Evolutionary conservation across 2,113 vertebrate genomes (phyloP).

Genomic region (Illadopsis cleaveri): DNA sequence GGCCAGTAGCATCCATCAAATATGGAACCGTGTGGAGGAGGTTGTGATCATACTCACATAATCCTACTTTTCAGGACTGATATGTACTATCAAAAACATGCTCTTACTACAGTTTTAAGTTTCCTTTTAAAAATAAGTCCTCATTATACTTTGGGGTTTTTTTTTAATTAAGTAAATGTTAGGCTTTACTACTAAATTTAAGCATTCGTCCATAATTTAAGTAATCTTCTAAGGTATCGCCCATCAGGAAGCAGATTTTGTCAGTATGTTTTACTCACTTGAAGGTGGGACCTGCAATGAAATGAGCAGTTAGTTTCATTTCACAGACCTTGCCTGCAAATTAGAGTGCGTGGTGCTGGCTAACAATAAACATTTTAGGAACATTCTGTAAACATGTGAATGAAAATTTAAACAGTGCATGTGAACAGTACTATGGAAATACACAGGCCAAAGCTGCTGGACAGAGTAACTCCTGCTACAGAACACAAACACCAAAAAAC

Average conservation of each 20-base stretch:
- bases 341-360: neutral
- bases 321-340: neutral
- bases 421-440: neutral
- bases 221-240: neutral
- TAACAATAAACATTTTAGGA: neutral
- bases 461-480: neutral
- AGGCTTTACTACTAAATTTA: neutral
- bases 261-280: neutral
- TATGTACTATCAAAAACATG: neutral
- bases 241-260: neutral
- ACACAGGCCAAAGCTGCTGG: neutral
- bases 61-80: neutral
- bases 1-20: neutral
- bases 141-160: neutral
- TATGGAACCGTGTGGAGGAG: neutral
- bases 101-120: neutral
- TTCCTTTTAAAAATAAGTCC: neutral
- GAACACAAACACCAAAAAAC: neutral
- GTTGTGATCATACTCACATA: neutral
- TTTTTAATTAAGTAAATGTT: neutral
- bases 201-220: neutral
- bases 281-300: slow-evolving; percentile 19
- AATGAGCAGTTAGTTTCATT: slow-evolving; percentile 1
- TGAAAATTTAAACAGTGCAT: neutral
- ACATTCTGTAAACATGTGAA: neutral